phyloP scores from a whole-genome alignment of 2,113 vertebrate genomes.

The Opisthocomus hoazin region DNA sequence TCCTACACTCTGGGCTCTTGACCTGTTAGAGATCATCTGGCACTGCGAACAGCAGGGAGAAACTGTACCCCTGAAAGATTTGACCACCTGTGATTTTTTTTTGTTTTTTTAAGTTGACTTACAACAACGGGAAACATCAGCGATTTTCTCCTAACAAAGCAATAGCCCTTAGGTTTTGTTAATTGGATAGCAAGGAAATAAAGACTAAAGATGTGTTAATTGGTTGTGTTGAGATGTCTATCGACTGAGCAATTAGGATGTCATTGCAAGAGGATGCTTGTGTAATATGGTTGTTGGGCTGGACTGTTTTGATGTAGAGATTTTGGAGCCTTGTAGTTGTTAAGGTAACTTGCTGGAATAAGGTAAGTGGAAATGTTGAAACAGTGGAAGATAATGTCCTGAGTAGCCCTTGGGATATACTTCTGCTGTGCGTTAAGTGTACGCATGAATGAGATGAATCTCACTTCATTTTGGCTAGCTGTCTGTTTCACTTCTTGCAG shows the following conservation, averaged over 20 bases:
- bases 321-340: background rate
- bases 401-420: background rate
- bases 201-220: background rate
- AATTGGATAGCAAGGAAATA: background rate
- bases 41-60: background rate
- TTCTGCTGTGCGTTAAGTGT: background rate
- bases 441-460: background rate
- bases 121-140: background rate
- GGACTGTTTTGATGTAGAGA: background rate
- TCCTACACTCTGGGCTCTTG: background rate
- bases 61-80: background rate
- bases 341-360: background rate
- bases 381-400: background rate
- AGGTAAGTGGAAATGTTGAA: background rate
- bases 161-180: background rate
- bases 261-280: background rate
- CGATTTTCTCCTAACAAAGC: background rate
- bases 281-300: background rate
- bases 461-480: background rate
- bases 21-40: background rate
- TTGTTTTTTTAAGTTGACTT: background rate
- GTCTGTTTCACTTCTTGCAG: background rate
- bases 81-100: background rate
- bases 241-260: background rate
- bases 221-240: background rate